Percentiles rank a stretch among this genome's conserved stretches.
These are phyloP conservation scores for Hafferia zeledoni DNA, from an alignment of 2,797 vertebrate genomes.

Conservation along the genomic window DNA sequence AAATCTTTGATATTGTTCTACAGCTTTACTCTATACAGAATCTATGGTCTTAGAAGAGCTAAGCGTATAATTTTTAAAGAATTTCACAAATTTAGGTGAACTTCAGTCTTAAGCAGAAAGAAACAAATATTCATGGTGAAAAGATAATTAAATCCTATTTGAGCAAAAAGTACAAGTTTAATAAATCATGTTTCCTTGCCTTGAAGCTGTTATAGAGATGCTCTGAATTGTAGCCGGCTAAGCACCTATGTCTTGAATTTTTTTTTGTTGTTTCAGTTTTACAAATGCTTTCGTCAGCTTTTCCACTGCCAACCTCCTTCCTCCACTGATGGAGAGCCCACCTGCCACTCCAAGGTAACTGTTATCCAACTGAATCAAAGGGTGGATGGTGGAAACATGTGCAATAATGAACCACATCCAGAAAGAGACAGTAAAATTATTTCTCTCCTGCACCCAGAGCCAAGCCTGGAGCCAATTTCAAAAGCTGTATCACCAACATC, in stretches of 20 bases:
- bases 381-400: conserved; percentile 59
- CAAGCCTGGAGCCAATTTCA: background rate
- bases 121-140: background rate
- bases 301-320: conserved; percentile 76
- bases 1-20: background rate
- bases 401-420: conserved; percentile 52
- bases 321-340: conserved; percentile 59
- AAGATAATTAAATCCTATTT: background rate
- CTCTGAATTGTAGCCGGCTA: background rate
- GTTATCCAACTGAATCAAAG: conserved; percentile 78
- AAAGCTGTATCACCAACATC: background rate
- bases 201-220: background rate
- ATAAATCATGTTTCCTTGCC: background rate
- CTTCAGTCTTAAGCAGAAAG: background rate
- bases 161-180: background rate
- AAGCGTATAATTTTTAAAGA: background rate
- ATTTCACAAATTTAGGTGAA: background rate
- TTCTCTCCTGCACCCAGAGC: background rate
- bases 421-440: conserved; percentile 32
- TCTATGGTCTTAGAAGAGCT: background rate
- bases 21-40: background rate
- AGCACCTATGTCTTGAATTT: background rate
- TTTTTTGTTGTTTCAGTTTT: conserved; percentile 78
- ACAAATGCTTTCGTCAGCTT: conserved; percentile 85
- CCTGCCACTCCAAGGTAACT: conserved; percentile 77